Percentiles rank a stretch among this genome's conserved stretches.
These are phyloP conservation scores for Thrips palmi DNA, from an alignment of 1,140 invertebrate species.

Conservation along the genomic window DNA sequence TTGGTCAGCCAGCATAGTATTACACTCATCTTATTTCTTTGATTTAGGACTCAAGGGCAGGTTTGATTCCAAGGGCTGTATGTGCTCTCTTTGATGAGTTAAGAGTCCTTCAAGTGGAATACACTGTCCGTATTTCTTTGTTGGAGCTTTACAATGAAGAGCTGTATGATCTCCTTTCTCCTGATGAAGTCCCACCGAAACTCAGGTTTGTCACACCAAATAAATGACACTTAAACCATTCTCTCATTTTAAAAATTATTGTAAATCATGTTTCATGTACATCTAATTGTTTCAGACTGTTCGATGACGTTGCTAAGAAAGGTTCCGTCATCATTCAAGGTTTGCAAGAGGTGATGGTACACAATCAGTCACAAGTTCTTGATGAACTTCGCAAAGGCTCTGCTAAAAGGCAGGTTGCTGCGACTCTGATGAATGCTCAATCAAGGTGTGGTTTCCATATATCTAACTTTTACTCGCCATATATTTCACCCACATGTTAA, in stretches of 20 bases:
- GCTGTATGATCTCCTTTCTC: conserved; percentile 73
- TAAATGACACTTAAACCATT: too few relatives aligned
- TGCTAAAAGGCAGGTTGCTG: conserved; percentile 68
- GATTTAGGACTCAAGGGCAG: conserved; percentile 50
- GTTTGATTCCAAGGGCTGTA: conserved; percentile 65
- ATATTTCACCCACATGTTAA: too few relatives aligned
- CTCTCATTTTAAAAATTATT: too few relatives aligned
- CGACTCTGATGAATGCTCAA: conserved; percentile 83
- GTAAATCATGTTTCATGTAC: too few relatives aligned
- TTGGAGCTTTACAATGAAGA: conserved; percentile 95
- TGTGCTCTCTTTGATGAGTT: conserved; percentile 69
- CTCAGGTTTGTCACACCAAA: too few relatives aligned
- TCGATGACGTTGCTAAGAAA: conserved; percentile 56
- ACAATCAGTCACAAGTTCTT: conserved; percentile 79
- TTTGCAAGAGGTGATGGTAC: conserved; percentile 76
- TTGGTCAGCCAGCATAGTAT: too few relatives aligned
- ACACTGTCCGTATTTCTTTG: conserved; percentile 78
- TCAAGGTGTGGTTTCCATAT: conserved; percentile 45
- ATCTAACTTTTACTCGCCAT: too few relatives aligned
- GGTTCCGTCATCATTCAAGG: conserved; percentile 85
- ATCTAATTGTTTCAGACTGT: conserved; percentile 33
- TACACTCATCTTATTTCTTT: too few relatives aligned
- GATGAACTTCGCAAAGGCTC: conserved; percentile 70
- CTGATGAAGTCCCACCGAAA: conserved; percentile 35
- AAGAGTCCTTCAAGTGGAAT: conserved; percentile 45